Evolutionary conservation across 2,888 invertebrate genomes (phyloP), one percentile per base, ranked within the genome.

Genomic region (Lutraria lutraria): DNA sequence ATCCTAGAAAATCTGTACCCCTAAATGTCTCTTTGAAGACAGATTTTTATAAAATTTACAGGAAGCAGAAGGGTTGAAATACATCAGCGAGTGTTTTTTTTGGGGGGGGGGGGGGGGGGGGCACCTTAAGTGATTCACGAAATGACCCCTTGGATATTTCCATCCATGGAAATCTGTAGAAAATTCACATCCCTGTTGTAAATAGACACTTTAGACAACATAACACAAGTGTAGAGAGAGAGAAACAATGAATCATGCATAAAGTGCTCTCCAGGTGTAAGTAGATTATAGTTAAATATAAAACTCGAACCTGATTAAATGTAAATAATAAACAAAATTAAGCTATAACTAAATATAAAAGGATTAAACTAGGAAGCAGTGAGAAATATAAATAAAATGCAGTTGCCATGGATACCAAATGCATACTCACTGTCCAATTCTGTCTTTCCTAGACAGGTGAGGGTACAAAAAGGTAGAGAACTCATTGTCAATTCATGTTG

Each of bases 401-500:
- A 79, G 76, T 79, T 85, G 85, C 54, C 79, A 54, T 84, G 63
- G 63, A 85, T 60, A 89, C 87, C 86, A 90, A 80, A 88, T 83
- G 68, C 54, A 94, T 95, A 95, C 95, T 95, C 93, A 95, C 95
- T 94, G 92, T 95, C 95, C 86, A 94, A 93, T 86, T 95, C 95
- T 92, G 93, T 89, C 93, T 95, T 95, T 89, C 94, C 94, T 94
- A 93, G 85, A 92, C 86, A 90, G 88, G 60, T 85, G 92, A 68
- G 79, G 90, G 85, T 89, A 81, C 91, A 76, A 84, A 85, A 85
- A 68, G 90, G 83, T 84, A 83, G 86, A 83, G 81, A 68, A 89
- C 76, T 80, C 79, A 88, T 80, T 83, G 52, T 83, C 83, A 83
- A 56, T 68, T 72, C n/a, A 83, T 60, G 34, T 83, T n/a, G 56